phyloP scores from a whole-genome alignment of 2,113 vertebrate genomes.

The Nesospiza acunhae region DNA sequence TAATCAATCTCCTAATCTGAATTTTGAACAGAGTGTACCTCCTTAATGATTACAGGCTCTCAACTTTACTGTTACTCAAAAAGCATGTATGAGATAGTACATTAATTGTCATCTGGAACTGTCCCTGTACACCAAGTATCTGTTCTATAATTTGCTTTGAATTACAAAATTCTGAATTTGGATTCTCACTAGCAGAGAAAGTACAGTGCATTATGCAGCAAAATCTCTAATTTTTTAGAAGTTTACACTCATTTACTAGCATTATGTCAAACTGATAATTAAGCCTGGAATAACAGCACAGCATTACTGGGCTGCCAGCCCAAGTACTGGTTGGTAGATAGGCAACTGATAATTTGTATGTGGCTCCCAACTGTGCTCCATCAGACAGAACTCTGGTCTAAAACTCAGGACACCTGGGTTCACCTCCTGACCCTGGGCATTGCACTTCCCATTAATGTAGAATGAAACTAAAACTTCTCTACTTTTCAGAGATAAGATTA shows the following conservation, averaged over 20 bases:
- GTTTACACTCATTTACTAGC: not conserved
- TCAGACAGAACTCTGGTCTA: not conserved
- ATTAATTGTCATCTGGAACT: constrained; percentile 9
- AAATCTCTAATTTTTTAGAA: not conserved
- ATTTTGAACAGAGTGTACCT: constrained; percentile 51
- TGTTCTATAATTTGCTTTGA: not conserved
- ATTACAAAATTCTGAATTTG: not conserved
- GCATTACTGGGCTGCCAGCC: not conserved
- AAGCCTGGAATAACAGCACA: not conserved
- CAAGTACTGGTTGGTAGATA: not conserved
- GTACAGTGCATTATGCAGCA: not conserved
- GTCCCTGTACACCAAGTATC: not conserved
- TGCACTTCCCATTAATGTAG: accelerated
- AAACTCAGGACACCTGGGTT: not conserved
- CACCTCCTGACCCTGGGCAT: not conserved
- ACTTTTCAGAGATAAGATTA: not conserved
- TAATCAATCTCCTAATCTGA: constrained; percentile 40
- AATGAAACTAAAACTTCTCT: not conserved
- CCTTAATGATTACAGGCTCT: not conserved
- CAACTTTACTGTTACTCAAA: not conserved
- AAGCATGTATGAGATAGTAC: not conserved
- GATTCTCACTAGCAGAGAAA: not conserved
- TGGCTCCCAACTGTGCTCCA: not conserved
- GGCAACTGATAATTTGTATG: not conserved
- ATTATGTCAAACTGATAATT: not conserved